Conservation (phyloP, 1,140 invertebrate genomes). For the Rhizoglyphus robini region DNA sequence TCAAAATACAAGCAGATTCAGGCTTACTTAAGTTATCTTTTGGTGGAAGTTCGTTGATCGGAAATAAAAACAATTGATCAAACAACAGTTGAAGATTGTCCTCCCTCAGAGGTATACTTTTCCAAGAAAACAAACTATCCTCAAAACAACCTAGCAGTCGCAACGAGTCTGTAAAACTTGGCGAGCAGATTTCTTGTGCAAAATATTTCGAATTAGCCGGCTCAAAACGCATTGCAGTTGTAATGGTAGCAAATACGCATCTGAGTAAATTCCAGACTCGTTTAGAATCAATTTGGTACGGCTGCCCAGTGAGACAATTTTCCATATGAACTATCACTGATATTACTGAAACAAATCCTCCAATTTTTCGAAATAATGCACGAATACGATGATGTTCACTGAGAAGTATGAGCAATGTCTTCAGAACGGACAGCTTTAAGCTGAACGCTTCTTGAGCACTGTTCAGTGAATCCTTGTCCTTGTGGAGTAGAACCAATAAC, state of each 20-base stretch:
- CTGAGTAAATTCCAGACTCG: slow-evolving; percentile 43
- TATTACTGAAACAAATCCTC: slow-evolving; percentile 93
- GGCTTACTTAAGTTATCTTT: neutral
- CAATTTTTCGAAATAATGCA: slow-evolving; percentile 91
- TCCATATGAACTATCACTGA: slow-evolving; percentile 87
- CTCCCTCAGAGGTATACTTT: neutral
- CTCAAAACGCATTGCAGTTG: slow-evolving; percentile 95
- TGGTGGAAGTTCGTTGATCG: slow-evolving; percentile 14
- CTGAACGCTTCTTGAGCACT: neutral
- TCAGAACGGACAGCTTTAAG: slow-evolving; percentile 24
- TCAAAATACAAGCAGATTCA: slow-evolving; percentile 55
- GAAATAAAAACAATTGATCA: slow-evolving; percentile 10
- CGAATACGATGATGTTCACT: slow-evolving; percentile 86
- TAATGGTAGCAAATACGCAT: slow-evolving; percentile 85
- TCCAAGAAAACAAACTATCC: slow-evolving; percentile 21
- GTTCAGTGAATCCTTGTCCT: slow-evolving; percentile 43
- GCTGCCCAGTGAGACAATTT: slow-evolving; percentile 47
- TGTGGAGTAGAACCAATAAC: slow-evolving; percentile 75
- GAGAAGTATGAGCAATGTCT: slow-evolving; percentile 67
- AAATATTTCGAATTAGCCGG: slow-evolving; percentile 98
- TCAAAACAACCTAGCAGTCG: slow-evolving; percentile 74
- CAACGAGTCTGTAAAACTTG: slow-evolving; percentile 79
- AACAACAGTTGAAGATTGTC: neutral
- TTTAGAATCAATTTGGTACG: slow-evolving; percentile 24
- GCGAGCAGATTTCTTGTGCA: slow-evolving; percentile 84